Evolutionary conservation across 1,140 invertebrate genomes (phyloP).

Genomic region (Macrocentrus cingulum): DNA sequence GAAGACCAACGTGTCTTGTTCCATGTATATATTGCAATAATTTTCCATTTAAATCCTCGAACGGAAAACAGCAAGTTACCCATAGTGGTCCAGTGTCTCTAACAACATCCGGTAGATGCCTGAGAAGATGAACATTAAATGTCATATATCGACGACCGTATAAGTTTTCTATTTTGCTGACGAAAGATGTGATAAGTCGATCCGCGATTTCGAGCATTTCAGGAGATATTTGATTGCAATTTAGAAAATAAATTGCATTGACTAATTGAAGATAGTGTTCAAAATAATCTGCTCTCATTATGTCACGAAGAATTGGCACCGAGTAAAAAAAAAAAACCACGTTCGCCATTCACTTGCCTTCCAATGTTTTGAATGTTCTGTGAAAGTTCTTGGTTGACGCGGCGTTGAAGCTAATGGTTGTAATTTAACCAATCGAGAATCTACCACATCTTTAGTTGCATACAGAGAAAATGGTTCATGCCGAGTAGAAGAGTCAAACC

Average conservation of each 20-base stretch:
- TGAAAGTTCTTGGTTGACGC: slow-evolving; percentile 1
- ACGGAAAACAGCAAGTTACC: slow-evolving; percentile 4
- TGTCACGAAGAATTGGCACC: slow-evolving; percentile 5
- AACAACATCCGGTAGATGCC: slow-evolving; percentile 4
- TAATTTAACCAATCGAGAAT: slow-evolving; percentile 6
- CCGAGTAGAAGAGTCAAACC: slow-evolving; percentile 1
- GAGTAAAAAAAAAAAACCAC: too few relatives aligned
- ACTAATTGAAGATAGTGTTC: neutral
- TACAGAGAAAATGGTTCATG: slow-evolving; percentile 5
- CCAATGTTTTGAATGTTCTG: slow-evolving; percentile 8
- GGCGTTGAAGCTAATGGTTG: slow-evolving; percentile 15
- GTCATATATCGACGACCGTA: slow-evolving; percentile 12
- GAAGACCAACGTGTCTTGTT: too few relatives aligned
- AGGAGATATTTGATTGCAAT: slow-evolving; percentile 2
- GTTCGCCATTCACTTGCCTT: slow-evolving; percentile 20
- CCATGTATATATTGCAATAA: too few relatives aligned
- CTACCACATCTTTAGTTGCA: slow-evolving; percentile 11
- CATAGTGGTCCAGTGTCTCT: slow-evolving; percentile 16
- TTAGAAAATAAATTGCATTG: slow-evolving; percentile 6
- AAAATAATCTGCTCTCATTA: slow-evolving; percentile 4
- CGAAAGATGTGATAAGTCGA: slow-evolving; percentile 3
- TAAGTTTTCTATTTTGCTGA: slow-evolving; percentile 3
- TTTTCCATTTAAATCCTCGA: neutral
- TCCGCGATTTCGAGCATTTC: slow-evolving; percentile 2
- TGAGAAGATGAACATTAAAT: slow-evolving; percentile 15